Base-by-base conservation (phyloP, 2,113 vertebrate species). In the Hiodon alosoides region DNA sequence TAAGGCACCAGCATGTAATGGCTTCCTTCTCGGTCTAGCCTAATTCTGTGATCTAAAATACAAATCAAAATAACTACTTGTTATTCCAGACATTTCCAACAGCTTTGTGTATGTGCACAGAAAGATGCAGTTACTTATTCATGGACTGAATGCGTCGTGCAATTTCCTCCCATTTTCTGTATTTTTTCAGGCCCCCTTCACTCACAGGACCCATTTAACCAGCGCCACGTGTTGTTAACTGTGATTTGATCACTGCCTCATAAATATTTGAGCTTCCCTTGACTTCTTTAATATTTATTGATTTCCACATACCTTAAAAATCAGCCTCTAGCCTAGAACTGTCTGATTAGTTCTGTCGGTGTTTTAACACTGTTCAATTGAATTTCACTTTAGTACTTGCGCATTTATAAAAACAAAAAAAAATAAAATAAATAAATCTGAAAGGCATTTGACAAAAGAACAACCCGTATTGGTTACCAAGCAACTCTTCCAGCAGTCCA, bases 241-340 rank as follows among this genome's bases (percentile, higher is more conserved):
- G 17, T 55, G 50, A 74, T 69, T 55, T 74, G 76, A 77, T 68
- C 71, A 47, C 68, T 68, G 70, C 71, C 66, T 77, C 76, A 67
- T 61, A 68, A 66, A 68, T 53, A 53, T 69, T 69, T 69, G 57
- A 68, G 55, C 50, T 50, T 69, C 48, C 57, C 48, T 69, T 14
- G 70, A 77, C 66, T 62, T 48, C 8, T 73, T 69, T 73, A 73
- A 69, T 62, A 78, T 57, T 67, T 73, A 77, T 78, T 69, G 65
- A 68, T 69, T 65, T 64, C 46, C 57, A 52, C 46, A 69, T 17
- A 65, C 66, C 62, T 65, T 69, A 69, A 74, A 73, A 77, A 68
- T 68, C 76, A 48, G 54, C 66, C 58, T 53, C 55, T 71, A 10
- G 13, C 57, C 64, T 9, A 7, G 7, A 59, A 46, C 66, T 51